Evolutionary conservation across 2,113 vertebrate genomes (phyloP), one percentile per base, ranked within the genome.

Genomic region (Micromys minutus): DNA sequence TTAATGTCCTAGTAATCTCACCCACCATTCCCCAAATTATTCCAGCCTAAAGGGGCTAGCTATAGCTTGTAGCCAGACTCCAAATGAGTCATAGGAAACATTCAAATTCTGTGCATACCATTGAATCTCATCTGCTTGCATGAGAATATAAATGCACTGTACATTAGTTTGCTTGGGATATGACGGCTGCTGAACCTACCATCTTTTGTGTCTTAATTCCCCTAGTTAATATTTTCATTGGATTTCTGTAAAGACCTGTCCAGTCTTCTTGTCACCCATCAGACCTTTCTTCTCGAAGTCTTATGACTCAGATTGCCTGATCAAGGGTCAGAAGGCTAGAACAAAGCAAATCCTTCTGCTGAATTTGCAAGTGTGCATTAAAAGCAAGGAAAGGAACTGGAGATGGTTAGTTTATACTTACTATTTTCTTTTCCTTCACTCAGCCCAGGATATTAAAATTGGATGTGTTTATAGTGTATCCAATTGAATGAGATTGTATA

Each of bases 41-140:
- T 71, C 57, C 39, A 52, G 5, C 0, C 92, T 96, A 63, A 91
- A 83, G 16, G 74, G 90, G 94, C 74, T 63, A 97, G 93, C 76
- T 50, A 94, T 39, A 76, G 92, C 1, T 71, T 63, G 21, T 1
- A 45, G n/a, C 94, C 65, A 47, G 2, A 1, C 83, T 96, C 93
- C 77, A 85, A 96, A 94, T 29, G 89, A 96, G 0, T 92, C 93
- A 87, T 92, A 94, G 92, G 67, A 75, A 96, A 95, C 89, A 93
- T 94, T 97, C 83, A 94, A 86, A 96, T 92, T 95, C 94, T 96
- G 86, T 94, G 96, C 88, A 97, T 96, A 85, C 65, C 72, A 96
- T 34, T 81, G 92, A 55, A 94, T 89, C 91, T 96, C 94, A 89
- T 75, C 96, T 90, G 75, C 85, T 83, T 96, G 92, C 96, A 95